Conservation (phyloP, 2,888 invertebrate species). For the Operophtera brumata region DNA sequence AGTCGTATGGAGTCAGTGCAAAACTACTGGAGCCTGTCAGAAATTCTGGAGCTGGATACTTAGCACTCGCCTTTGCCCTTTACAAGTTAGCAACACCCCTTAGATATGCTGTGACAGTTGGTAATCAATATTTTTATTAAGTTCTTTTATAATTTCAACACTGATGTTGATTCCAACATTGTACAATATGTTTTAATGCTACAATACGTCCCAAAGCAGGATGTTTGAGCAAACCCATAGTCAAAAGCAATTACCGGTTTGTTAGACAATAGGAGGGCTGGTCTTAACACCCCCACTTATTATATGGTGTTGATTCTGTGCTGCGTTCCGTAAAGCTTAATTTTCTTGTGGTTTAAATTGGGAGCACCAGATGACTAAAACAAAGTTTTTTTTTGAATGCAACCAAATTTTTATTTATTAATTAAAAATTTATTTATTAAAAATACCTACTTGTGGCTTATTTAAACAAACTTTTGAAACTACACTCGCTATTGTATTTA, state of each 20-base stretch:
- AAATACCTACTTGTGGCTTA: background rate
- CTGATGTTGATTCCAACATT: too few species aligned
- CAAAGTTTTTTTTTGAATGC: background rate
- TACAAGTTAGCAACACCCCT: slow-evolving; percentile 96
- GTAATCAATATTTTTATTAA: slow-evolving; percentile 66
- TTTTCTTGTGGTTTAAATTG: too few species aligned
- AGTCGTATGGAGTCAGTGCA: slow-evolving; percentile 89
- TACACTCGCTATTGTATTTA: background rate
- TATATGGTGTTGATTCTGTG: too few species aligned
- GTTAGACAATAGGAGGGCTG: too few species aligned
- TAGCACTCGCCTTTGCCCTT: slow-evolving; percentile 93
- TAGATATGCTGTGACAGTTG: slow-evolving; percentile 95
- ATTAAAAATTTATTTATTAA: background rate
- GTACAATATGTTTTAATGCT: too few species aligned
- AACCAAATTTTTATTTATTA: slow-evolving; percentile 1
- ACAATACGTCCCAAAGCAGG: too few species aligned
- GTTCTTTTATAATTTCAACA: too few species aligned
- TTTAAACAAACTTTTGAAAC: background rate
- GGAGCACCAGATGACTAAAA: background rate
- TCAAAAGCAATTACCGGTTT: too few species aligned
- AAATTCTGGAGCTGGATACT: slow-evolving; percentile 91
- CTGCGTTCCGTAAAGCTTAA: too few species aligned
- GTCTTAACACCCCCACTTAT: too few species aligned
- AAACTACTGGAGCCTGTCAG: slow-evolving; percentile 86
- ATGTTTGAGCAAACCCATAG: too few species aligned